Base-by-base conservation (phyloP, 2,113 vertebrate genomes). In the Beaufortia kweichowensis region DNA sequence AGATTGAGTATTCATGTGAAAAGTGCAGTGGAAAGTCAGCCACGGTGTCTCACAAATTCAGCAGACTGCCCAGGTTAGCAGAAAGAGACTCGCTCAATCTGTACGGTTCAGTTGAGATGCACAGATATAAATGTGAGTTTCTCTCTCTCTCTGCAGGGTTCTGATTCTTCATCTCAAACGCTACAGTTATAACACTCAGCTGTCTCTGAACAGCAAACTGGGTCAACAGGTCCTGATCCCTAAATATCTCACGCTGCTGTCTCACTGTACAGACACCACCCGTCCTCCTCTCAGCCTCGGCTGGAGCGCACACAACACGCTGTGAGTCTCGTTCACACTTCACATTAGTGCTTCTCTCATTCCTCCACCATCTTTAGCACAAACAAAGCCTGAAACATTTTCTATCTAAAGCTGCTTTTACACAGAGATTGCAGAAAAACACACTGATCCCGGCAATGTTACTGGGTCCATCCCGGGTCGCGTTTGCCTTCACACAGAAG, bases 1-100 rank as follows among this genome's bases (percentile, higher is more conserved):
- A 99, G 85, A 96, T 99, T 0, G 97, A 99, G 66, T 99, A 99
- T 88, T 96, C 95, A 0, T 99, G 97, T 90, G 97, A 99, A 83
- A 99, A 99, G 81, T 99, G 97, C 87, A 94, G 89, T 57, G 94
- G 95, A 1, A 98, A 98, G 79, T 91, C 92, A 64, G 97, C 97
- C 7, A 92, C 94, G 59, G 97, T 99, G 69, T 93, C 86, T 1
- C 97, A 99, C 85, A 98, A 99, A 88, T 99, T 99, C 90, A 98
- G 95, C 88, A 94, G 94, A 82, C 90, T 99, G 61, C 97, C 97
- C 78, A 96, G 96, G 97, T 95, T 26, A 9, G 4, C n/a, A 57
- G 29, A 19, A 62, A 60, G 11, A 6, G 0, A 23, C 23, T 12
- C 3, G 6, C n/a, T 53, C 19, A 8, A 2, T 21, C 48, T 19